Base-by-base conservation (phyloP, 35 echinoderm and acorn worm genomes). In the Lytechinus variegatus region DNA sequence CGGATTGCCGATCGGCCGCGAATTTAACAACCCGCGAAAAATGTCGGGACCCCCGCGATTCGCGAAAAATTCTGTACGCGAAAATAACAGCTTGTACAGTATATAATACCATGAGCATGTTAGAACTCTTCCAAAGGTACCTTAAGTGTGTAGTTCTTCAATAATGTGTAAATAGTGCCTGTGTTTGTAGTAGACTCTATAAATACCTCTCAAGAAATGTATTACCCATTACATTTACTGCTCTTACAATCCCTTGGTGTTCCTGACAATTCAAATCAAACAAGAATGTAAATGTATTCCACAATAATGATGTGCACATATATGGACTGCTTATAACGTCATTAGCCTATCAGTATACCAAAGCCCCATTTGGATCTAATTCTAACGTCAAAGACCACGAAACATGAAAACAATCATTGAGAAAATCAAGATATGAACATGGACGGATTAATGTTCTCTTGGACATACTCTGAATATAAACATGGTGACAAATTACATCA, bases 381-480 rank as follows among this genome's bases (percentile, higher is more conserved):
- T 58, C 56, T 58, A 58, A 7, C n/a, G 19, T 58, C 13, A 58
- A 58, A 58, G 1, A n/a, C 16, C 16, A 60, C 57, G 10, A 12
- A 24, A 79, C 66, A 79, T 6, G 8, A 79, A 79, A 79, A 79
- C 13, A 79, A 79, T 79, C 66, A 79, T 79, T 79, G 16, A 7
- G 66, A 79, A 24, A 79, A 79, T 79, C 66, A n/a, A 79, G 66
- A 79, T 6, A 79, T 71, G 61, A 71, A 71, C 61, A 71, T 79
- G 66, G 66, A 79, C 66, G 66, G 66, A 79, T 79, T 79, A 79
- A 79, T 79, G 66, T 79, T 79, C 66, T n/a, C 66, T 79, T 79
- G 66, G 66, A 79, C 66, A 79, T 79, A 79, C 19, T 79, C 7
- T 79, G 19, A 79, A 79, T 79, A 79, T 79, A 79, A 79, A 79